phyloP scores from a whole-genome alignment of 2,797 vertebrate genomes.

The Anguilla pacifica region DNA sequence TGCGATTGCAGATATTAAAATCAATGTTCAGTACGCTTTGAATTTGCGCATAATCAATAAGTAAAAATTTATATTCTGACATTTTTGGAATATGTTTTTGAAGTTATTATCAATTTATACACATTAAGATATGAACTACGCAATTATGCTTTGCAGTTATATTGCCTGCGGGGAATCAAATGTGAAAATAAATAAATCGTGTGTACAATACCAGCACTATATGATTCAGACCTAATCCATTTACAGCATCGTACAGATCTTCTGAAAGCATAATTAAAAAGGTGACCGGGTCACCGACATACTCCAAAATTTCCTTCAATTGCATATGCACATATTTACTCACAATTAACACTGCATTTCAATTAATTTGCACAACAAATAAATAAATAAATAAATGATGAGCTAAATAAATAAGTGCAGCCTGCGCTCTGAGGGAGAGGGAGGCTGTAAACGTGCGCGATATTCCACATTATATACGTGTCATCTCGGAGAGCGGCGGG shows the following conservation, averaged over 20 bases:
- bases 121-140: background rate
- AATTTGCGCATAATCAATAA: conserved; percentile 24
- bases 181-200: background rate
- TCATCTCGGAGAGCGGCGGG: conserved; percentile 89
- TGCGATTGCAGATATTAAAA: conserved; percentile 30
- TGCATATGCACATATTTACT: background rate
- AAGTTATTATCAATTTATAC: background rate
- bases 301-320: background rate
- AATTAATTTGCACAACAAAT: background rate
- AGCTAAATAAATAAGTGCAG: background rate
- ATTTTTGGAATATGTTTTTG: background rate
- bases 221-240: background rate
- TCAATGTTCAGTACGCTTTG: conserved; percentile 19
- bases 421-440: conserved; percentile 69
- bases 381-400: background rate
- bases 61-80: background rate
- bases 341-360: background rate
- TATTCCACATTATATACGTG: conserved; percentile 99
- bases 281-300: background rate
- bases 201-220: background rate
- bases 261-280: background rate
- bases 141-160: background rate
- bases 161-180: background rate
- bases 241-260: background rate
- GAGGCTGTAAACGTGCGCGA: conserved; percentile 96